Evolutionary conservation across 2,888 invertebrate species (phyloP).

Genomic region (Cepaea hortensis): DNA sequence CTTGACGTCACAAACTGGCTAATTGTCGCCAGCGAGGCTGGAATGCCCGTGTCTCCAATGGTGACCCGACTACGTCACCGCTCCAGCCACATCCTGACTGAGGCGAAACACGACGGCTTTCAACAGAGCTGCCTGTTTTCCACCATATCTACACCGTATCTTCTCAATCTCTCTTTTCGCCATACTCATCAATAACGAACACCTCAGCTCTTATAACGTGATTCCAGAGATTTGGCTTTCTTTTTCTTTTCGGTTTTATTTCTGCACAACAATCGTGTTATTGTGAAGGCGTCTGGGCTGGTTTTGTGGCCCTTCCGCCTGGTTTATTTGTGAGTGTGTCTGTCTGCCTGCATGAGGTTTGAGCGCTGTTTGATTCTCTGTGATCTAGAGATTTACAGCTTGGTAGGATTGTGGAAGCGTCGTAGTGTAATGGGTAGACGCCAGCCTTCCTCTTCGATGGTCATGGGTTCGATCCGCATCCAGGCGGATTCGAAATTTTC

Average conservation of each 20-base stretch:
- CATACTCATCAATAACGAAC: slow-evolving; percentile 26
- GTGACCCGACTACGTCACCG: slow-evolving; percentile 42
- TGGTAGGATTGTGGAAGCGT: no score
- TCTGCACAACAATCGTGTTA: background rate
- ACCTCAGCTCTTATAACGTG: background rate
- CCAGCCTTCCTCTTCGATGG: no score
- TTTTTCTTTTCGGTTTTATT: background rate
- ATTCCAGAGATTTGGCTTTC: no score
- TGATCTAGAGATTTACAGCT: background rate
- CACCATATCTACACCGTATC: slow-evolving; percentile 14
- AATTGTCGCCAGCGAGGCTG: slow-evolving; percentile 38
- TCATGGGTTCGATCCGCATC: no score
- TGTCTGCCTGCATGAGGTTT: no score
- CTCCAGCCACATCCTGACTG: slow-evolving; percentile 17
- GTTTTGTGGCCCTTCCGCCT: background rate
- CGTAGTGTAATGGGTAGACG: no score
- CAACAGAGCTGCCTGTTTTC: background rate
- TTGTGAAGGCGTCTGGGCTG: background rate
- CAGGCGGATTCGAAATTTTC: no score
- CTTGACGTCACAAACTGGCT: slow-evolving; percentile 38
- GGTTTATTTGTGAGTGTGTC: background rate
- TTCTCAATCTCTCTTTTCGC: slow-evolving; percentile 19
- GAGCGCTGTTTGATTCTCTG: background rate
- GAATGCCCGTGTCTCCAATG: slow-evolving; percentile 42
- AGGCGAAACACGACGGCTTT: background rate